These are phyloP conservation scores for Diglossa brunneiventris DNA, from an alignment of 2,113 vertebrate species.

Conservation along the genomic window DNA sequence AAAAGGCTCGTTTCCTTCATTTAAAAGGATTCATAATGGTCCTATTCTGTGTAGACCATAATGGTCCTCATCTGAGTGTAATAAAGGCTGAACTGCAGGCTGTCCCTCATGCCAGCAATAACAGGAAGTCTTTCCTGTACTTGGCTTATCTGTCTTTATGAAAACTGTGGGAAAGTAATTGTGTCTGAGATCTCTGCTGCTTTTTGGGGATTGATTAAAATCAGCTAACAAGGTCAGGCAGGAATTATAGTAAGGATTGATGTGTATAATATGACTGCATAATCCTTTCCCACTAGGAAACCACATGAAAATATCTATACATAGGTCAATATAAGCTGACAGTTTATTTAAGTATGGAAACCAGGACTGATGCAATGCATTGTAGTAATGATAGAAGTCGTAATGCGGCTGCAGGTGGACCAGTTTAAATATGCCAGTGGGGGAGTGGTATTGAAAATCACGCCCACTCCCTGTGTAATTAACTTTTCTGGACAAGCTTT, in stretches of 20 bases:
- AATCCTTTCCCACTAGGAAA: not conserved
- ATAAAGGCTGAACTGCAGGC: not conserved
- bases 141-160: not conserved
- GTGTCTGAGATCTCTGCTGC: not conserved
- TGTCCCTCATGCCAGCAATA: not conserved
- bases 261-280: not conserved
- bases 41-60: not conserved
- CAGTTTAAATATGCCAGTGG: not conserved
- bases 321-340: not conserved
- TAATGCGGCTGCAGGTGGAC: not conserved
- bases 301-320: not conserved
- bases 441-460: not conserved
- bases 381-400: not conserved
- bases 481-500: not conserved
- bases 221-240: not conserved
- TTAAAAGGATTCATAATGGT: not conserved
- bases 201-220: conserved; percentile 18
- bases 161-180: conserved; percentile 29
- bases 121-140: conserved; percentile 39
- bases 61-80: not conserved
- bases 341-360: not conserved
- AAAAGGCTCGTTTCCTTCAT: not conserved
- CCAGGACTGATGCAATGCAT: not conserved
- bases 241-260: not conserved
- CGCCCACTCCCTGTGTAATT: not conserved